Conservation (phyloP, 2,113 vertebrate species). For the Tautogolabrus adspersus region DNA sequence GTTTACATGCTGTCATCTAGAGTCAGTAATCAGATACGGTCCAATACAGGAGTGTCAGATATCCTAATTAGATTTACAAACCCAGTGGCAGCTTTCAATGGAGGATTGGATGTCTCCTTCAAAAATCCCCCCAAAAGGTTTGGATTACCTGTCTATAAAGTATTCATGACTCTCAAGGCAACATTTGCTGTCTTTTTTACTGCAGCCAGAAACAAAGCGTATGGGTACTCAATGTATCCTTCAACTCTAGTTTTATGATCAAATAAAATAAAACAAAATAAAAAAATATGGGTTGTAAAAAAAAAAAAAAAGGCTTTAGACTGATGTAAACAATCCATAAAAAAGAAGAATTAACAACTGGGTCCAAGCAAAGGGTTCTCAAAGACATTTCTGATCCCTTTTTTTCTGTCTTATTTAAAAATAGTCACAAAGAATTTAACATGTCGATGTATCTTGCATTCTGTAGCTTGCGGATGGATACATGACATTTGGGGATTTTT, state of each 20-base stretch:
- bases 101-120: constrained; percentile 82
- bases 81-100: constrained; percentile 75
- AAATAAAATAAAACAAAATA: not conserved
- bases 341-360: not conserved
- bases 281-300: no score
- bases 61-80: constrained; percentile 86
- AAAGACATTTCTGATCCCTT: not conserved
- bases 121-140: constrained; percentile 80
- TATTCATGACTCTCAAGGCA: constrained; percentile 78
- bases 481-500: not conserved
- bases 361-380: not conserved
- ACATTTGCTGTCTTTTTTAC: constrained; percentile 58
- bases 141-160: constrained; percentile 78
- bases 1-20: constrained; percentile 58
- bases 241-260: not conserved
- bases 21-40: constrained; percentile 76
- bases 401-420: not conserved
- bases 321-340: no score
- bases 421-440: not conserved
- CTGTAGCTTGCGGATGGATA: not conserved
- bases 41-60: constrained; percentile 66
- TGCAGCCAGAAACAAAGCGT: not conserved
- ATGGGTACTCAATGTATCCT: not conserved
- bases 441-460: no score
- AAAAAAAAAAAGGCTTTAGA: no score